Evolutionary conservation across 2,797 vertebrate species (phyloP), one percentile per base, ranked within the genome.

Genomic region (Channa striata): DNA sequence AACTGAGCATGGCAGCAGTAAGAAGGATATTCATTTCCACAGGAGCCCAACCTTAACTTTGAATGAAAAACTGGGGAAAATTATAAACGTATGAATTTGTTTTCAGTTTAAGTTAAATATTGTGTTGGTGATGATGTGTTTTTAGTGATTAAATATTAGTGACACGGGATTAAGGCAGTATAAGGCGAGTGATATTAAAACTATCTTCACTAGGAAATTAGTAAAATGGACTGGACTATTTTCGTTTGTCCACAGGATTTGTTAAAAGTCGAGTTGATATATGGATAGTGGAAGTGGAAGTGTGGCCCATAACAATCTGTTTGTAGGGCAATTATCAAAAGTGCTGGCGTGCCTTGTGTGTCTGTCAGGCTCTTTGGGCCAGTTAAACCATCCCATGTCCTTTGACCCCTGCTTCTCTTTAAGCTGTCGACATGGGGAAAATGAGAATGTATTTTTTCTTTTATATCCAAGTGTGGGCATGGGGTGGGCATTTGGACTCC

Each of bases 401-500:
- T 56, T 20, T 61, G 34, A 57, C 30, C 49, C 44, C 20, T 37
- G n/a, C 17, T 44, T 54, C 8, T 36, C 59, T 44, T 42, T 10
- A 71, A 40, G 19, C 25, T 25, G 67, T 67, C 34, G 42, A 12
- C 20, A 34, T 25, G 17, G 21, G 17, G 9, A 39, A 3, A 42
- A 30, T 40, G 16, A 48, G 17, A 17, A 43, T 87, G 85, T 53
- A 34, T 88, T 46, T 74, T 44, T 43, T 12, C 37, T 40, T 50
- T 19, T 49, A 10, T 50, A 2, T 54, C 37, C 5, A 52, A 60
- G 33, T 71, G 7, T 8, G 59, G 50, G 21, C 39, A 34, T 25
- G 52, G 34, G 46, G 16, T 71, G 94, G 94, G 95, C 95, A 94
- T 96, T 97, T 95, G 95, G 87, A 90, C 86, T 78, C 23, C 10